Conservation (phyloP, 2,113 vertebrate species). For the Ophthalmotilapia sp. region DNA sequence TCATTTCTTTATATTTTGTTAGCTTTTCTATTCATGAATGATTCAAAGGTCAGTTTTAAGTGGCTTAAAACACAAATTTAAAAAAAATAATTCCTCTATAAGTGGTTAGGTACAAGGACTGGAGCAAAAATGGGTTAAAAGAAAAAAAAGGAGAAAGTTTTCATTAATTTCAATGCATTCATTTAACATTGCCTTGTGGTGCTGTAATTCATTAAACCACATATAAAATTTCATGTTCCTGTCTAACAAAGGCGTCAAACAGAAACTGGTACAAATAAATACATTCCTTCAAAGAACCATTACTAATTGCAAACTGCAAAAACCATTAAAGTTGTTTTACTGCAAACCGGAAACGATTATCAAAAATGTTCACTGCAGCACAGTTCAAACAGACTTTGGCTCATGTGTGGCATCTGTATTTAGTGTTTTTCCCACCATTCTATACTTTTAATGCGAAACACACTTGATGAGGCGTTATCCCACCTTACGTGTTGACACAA, state of each 20-base stretch:
- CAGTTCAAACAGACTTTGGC: background rate
- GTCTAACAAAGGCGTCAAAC: background rate
- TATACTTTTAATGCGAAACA: background rate
- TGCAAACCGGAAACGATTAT: background rate
- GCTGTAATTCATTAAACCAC: background rate
- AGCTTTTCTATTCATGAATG: background rate
- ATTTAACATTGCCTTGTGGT: background rate
- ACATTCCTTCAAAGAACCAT: background rate
- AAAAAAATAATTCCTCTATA: background rate
- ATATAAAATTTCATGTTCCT: background rate
- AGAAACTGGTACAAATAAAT: background rate
- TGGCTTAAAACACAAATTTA: background rate
- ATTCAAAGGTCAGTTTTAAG: background rate
- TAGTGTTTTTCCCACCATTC: background rate
- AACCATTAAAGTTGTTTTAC: background rate
- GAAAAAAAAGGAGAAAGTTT: background rate
- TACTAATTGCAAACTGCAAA: background rate
- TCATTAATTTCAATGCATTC: background rate
- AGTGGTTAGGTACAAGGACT: background rate
- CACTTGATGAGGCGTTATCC: background rate
- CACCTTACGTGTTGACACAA: background rate
- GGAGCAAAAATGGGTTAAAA: background rate
- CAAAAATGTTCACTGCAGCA: background rate
- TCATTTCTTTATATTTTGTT: background rate
- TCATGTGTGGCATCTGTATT: background rate